phyloP scores from a whole-genome alignment of 2,888 invertebrate species.

The Frankliniella fusca region DNA sequence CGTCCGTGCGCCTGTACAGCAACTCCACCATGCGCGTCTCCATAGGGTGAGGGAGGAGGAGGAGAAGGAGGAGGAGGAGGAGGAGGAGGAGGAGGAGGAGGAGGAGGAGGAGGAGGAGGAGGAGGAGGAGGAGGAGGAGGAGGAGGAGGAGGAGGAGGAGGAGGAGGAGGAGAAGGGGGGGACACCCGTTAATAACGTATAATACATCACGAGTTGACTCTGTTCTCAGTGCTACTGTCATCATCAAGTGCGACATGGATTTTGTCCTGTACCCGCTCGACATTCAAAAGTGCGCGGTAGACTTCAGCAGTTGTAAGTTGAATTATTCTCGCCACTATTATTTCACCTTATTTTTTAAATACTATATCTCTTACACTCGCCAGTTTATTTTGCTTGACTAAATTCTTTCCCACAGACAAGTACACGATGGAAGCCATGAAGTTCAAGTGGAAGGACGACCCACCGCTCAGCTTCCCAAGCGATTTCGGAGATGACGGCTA shows the following conservation, averaged over 20 bases:
- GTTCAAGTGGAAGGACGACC: constrained; percentile 60
- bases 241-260: constrained; percentile 63
- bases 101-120: no score
- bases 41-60: constrained; percentile 55
- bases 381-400: no score
- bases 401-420: constrained; percentile 52
- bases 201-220: background rate
- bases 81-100: no score
- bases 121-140: no score
- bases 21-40: constrained; percentile 62
- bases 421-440: constrained; percentile 58
- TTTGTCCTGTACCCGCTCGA: constrained; percentile 61
- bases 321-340: background rate
- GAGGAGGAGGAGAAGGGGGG: no score
- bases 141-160: no score
- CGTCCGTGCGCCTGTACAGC: constrained; percentile 57
- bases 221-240: constrained; percentile 56
- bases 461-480: constrained; percentile 52
- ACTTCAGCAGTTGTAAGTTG: constrained; percentile 62
- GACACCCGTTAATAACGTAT: no score
- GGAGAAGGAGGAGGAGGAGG: background rate
- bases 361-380: no score
- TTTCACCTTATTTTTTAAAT: background rate
- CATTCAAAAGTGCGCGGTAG: constrained; percentile 60
- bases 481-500: constrained; percentile 56